Evolutionary conservation across 2,888 invertebrate genomes (phyloP).

Genomic region (Epinotia bilunana): DNA sequence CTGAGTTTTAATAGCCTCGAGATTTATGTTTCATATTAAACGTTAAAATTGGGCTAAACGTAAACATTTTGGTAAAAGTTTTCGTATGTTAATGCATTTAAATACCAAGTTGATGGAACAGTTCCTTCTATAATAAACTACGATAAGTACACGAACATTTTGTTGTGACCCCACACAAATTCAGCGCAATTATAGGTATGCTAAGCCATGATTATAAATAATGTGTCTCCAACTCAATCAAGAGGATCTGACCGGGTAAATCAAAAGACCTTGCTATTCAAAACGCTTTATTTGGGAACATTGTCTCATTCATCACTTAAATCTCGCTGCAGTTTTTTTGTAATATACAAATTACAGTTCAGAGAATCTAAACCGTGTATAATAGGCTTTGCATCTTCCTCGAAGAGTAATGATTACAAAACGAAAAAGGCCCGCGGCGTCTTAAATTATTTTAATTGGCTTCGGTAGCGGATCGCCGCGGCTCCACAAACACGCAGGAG

Average conservation of each 20-base stretch:
- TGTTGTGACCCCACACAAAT: conserved; percentile 14
- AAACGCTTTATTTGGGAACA: conserved; percentile 33
- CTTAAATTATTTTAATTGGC: conserved; percentile 85
- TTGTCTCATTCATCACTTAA: conserved; percentile 46
- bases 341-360: conserved; percentile 75
- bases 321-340: conserved; percentile 55
- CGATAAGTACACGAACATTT: conserved; percentile 2
- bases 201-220: conserved; percentile 25
- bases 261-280: conserved; percentile 34
- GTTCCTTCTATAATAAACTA: conserved; percentile 25
- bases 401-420: conserved; percentile 82
- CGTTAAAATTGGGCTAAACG: conserved; percentile 38
- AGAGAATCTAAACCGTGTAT: conserved; percentile 78
- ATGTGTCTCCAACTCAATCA: conserved; percentile 25
- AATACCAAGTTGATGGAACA: conserved; percentile 37
- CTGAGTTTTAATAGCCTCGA: conserved; percentile 39
- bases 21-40: conserved; percentile 36
- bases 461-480: conserved; percentile 78
- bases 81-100: conserved; percentile 41
- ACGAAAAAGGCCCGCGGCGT: conserved; percentile 80
- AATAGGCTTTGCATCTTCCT: conserved; percentile 78
- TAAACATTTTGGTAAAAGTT: conserved; percentile 40
- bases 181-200: conserved; percentile 17
- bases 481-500: conserved; percentile 61
- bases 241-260: conserved; percentile 34